Conservation (phyloP, 1,140 invertebrate species). For the Drosophila pectinifera region DNA sequence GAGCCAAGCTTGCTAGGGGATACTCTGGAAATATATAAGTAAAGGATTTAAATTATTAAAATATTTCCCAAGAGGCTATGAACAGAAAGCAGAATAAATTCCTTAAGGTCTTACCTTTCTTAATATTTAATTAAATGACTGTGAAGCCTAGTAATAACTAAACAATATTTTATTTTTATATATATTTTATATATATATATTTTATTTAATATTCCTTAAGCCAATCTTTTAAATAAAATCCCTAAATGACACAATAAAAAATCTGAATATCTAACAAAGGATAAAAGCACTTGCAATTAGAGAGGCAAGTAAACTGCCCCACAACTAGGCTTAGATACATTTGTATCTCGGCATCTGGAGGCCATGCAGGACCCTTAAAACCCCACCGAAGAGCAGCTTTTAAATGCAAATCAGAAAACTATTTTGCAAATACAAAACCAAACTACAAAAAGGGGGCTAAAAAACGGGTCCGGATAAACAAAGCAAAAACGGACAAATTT, state of each 20-base stretch:
- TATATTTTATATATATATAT: no score
- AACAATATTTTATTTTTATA: no score
- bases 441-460: conserved; percentile 25
- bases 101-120: no score
- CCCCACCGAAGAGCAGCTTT: conserved; percentile 61
- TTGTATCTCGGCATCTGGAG: conserved; percentile 8
- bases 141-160: no score
- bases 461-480: conserved; percentile 26
- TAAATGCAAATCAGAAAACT: conserved; percentile 80
- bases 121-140: no score
- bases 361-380: conserved; percentile 13
- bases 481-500: conserved; percentile 61
- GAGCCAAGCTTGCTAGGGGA: no score
- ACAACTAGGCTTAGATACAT: conserved; percentile 9
- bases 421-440: conserved; percentile 55
- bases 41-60: no score
- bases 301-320: neutral
- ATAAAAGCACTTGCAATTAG: neutral
- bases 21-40: no score
- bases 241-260: neutral
- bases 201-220: no score
- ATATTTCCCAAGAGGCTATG: no score
- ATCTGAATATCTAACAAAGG: neutral
- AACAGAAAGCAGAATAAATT: no score
- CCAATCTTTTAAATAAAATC: neutral